phyloP scores from a whole-genome alignment of 2,797 vertebrate genomes.

The Amblyopsis hoosieri region DNA sequence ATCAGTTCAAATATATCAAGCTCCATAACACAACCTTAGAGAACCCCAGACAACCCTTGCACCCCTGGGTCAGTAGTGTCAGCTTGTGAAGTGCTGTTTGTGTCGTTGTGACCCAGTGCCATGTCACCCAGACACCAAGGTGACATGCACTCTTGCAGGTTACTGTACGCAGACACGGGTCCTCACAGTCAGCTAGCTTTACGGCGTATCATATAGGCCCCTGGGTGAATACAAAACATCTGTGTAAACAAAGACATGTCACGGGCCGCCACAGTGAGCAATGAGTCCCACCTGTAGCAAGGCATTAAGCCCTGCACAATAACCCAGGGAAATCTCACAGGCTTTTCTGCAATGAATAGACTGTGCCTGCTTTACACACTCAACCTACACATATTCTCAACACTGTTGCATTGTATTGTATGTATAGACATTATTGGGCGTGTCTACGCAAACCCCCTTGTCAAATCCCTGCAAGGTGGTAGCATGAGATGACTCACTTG shows the following conservation, averaged over 20 bases:
- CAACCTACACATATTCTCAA: slow-evolving; percentile 21
- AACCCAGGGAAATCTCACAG: slow-evolving; percentile 27
- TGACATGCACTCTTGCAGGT: slow-evolving; percentile 51
- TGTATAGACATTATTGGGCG: slow-evolving; percentile 13
- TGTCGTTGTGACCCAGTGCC: slow-evolving; percentile 45
- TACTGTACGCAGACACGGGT: slow-evolving; percentile 42
- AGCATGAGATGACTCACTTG: slow-evolving; percentile 62
- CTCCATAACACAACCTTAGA: slow-evolving; percentile 43
- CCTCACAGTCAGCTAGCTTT: slow-evolving; percentile 41
- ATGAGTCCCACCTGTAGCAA: slow-evolving; percentile 64
- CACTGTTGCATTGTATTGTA: slow-evolving; percentile 13
- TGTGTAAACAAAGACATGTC: slow-evolving; percentile 68
- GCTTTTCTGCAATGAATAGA: slow-evolving; percentile 23
- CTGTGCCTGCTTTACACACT: slow-evolving; percentile 29
- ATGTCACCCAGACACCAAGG: slow-evolving; percentile 55
- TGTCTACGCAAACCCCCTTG: slow-evolving; percentile 6
- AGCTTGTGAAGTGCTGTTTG: slow-evolving; percentile 33
- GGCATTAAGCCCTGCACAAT: slow-evolving; percentile 34
- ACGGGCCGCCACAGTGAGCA: slow-evolving; percentile 51
- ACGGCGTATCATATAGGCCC: slow-evolving; percentile 49
- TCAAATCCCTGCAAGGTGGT: slow-evolving; percentile 22
- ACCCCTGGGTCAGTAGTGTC: slow-evolving; percentile 14
- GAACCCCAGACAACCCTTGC: slow-evolving; percentile 45
- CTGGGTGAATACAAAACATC: slow-evolving; percentile 71
- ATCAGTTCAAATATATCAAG: slow-evolving; percentile 57